These are phyloP conservation scores for Eupithecia centaureata DNA, from an alignment of 2,888 invertebrate genomes.

Conservation along the genomic window DNA sequence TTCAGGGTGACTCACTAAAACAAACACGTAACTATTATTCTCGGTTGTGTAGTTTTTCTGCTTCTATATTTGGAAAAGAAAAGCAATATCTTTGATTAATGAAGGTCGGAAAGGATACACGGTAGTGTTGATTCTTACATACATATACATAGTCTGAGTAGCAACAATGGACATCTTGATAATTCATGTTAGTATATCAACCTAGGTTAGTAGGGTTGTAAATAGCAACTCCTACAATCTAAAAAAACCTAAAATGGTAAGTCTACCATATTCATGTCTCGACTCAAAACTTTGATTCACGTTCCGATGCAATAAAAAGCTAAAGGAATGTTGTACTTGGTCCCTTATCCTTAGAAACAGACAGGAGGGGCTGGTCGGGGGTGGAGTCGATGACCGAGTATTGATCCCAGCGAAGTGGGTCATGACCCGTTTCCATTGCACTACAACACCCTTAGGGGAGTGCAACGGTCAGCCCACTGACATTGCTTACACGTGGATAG, in stretches of 20 bases:
- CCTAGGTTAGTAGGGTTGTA: no score
- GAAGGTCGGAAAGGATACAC: neutral
- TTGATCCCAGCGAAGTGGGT: constrained; percentile 81
- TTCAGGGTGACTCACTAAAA: constrained; percentile 6
- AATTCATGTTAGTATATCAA: no score
- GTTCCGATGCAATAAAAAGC: constrained; percentile 1
- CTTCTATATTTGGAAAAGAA: neutral
- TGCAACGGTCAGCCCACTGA: constrained; percentile 60
- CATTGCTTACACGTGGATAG: constrained; percentile 36
- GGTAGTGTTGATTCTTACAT: neutral
- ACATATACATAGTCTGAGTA: neutral
- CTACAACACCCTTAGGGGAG: constrained; percentile 55
- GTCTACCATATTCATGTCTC: neutral
- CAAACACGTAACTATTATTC: constrained; percentile 5
- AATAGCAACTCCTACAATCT: neutral
- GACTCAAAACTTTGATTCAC: neutral
- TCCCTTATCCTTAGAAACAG: constrained; percentile 49
- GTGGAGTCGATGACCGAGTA: constrained; percentile 81
- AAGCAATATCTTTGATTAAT: constrained; percentile 1
- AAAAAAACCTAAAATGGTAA: neutral
- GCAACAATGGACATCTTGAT: neutral
- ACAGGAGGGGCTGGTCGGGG: constrained; percentile 61
- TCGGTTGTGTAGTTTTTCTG: neutral
- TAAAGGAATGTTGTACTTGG: constrained; percentile 18
- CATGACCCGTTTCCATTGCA: constrained; percentile 80